phyloP scores from a whole-genome alignment of 1,140 invertebrate genomes.

The Armadillidium nasatum region DNA sequence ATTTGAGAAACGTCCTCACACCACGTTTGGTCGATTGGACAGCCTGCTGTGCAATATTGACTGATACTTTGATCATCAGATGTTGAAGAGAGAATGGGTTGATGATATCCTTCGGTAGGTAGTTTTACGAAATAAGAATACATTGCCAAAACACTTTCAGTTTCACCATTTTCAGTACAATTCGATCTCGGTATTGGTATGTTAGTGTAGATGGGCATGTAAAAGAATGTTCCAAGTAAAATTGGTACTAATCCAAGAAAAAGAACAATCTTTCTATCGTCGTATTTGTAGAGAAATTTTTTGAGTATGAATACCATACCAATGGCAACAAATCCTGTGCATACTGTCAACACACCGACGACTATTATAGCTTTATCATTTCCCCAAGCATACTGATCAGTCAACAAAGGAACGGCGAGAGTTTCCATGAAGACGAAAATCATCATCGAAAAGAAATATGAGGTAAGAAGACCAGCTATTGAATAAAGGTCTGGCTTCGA shows the following conservation, averaged over 20 bases:
- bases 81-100: neutral
- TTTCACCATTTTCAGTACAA: neutral
- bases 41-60: neutral
- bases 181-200: slow-evolving; percentile 11
- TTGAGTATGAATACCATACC: slow-evolving; percentile 7
- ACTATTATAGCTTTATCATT: slow-evolving; percentile 27
- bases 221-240: slow-evolving; percentile 26
- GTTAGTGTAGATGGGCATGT: slow-evolving; percentile 11
- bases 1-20: neutral
- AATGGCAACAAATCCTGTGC: slow-evolving; percentile 22
- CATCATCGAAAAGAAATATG: slow-evolving; percentile 80
- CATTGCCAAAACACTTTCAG: neutral
- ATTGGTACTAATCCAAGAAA: slow-evolving; percentile 23
- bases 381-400: slow-evolving; percentile 29
- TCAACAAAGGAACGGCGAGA: slow-evolving; percentile 49
- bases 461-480: slow-evolving; percentile 61
- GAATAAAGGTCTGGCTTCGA: slow-evolving; percentile 53
- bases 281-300: slow-evolving; percentile 22
- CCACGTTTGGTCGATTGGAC: neutral
- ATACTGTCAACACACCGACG: slow-evolving; percentile 13
- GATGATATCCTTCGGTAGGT: neutral
- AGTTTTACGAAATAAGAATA: neutral
- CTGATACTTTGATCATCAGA: neutral
- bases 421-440: slow-evolving; percentile 87
- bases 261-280: slow-evolving; percentile 28